Conservation (phyloP, 2,113 vertebrate species). For the Psilopsiagon aurifrons region DNA sequence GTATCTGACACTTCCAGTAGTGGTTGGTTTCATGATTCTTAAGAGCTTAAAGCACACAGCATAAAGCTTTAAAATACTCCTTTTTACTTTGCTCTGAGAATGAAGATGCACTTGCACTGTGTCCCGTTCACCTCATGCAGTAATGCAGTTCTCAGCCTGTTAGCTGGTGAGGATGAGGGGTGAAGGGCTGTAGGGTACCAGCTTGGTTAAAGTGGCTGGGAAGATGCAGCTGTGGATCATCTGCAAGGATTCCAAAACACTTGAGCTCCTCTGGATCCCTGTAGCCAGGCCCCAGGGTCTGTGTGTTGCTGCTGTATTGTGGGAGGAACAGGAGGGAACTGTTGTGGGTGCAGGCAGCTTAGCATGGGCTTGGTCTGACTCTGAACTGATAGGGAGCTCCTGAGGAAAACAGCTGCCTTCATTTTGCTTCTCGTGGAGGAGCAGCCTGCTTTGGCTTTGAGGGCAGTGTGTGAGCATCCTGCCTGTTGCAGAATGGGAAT, state of each 20-base stretch:
- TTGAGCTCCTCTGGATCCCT: background rate
- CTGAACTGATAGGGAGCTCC: background rate
- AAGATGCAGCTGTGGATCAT: background rate
- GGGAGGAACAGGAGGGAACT: background rate
- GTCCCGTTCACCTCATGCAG: background rate
- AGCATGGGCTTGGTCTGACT: background rate
- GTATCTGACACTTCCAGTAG: background rate
- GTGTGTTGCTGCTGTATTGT: background rate
- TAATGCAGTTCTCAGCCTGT: background rate
- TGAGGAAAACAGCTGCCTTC: background rate
- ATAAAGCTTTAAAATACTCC: background rate
- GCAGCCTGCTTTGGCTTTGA: background rate
- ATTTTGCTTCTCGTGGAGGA: background rate
- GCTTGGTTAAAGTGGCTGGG: rapidly evolving
- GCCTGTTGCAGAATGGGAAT: background rate
- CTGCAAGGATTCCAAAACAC: background rate
- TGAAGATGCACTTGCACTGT: background rate
- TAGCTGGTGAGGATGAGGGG: rapidly evolving
- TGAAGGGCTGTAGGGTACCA: background rate
- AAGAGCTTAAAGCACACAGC: background rate
- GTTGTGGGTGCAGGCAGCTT: background rate
- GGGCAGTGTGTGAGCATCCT: background rate
- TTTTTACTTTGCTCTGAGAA: background rate
- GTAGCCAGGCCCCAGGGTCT: background rate
- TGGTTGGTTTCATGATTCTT: background rate